Conservation (phyloP, 2,113 vertebrate species). For the Paraplagusia blochii region DNA sequence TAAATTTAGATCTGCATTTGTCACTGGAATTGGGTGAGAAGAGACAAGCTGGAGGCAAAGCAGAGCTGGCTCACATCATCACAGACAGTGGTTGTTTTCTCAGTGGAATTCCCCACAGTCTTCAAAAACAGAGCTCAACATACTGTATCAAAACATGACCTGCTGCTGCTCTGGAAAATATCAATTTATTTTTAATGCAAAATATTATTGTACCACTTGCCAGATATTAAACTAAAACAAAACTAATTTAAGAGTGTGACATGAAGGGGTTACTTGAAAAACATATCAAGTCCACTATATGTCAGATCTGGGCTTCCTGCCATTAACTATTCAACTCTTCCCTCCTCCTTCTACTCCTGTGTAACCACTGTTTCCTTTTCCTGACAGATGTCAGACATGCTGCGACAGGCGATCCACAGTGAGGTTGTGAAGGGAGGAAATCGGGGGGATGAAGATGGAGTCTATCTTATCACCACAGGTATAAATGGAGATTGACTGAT, state of each 20-base stretch:
- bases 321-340: neutral
- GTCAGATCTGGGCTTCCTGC: slow-evolving; percentile 25
- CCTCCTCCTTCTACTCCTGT: neutral
- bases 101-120: slow-evolving; percentile 52
- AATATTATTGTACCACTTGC: neutral
- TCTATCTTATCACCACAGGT: slow-evolving; percentile 54
- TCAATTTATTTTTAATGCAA: neutral
- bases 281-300: neutral
- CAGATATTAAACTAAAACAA: slow-evolving; percentile 4
- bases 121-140: slow-evolving; percentile 11
- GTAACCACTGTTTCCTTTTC: slow-evolving; percentile 12
- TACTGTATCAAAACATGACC: slow-evolving; percentile 34
- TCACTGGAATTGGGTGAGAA: slow-evolving; percentile 15
- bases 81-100: slow-evolving; percentile 20
- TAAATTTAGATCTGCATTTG: slow-evolving; percentile 31
- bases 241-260: slow-evolving; percentile 16
- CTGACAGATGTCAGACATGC: slow-evolving; percentile 58
- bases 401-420: slow-evolving; percentile 47
- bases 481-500: slow-evolving; percentile 48
- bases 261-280: slow-evolving; percentile 6
- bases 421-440: slow-evolving; percentile 52
- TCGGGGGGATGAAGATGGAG: slow-evolving; percentile 27
- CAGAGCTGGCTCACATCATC: slow-evolving; percentile 3
- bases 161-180: slow-evolving; percentile 8
- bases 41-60: slow-evolving; percentile 1